Conservation (phyloP, 2,888 invertebrate genomes). For the Myopa tessellatipennis region DNA sequence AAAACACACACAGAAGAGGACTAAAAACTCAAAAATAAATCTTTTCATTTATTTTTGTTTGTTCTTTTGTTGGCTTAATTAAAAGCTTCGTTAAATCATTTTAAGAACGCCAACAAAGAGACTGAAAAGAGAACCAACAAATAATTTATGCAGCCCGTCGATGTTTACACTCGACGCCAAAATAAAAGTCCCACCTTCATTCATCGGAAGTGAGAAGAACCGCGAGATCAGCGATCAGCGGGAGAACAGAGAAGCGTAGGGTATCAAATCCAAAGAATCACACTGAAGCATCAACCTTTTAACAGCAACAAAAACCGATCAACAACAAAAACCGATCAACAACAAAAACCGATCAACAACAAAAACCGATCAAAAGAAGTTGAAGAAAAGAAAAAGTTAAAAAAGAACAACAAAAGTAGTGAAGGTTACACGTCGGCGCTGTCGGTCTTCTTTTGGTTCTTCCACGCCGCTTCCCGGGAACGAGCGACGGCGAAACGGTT, state of each 20-base stretch:
- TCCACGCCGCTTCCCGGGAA: not conserved
- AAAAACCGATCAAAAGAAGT: not conserved
- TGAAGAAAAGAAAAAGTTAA: not conserved
- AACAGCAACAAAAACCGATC: not conserved
- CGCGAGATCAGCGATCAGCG: not conserved
- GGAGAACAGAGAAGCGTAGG: not conserved
- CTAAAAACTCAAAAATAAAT: not conserved
- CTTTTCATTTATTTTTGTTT: not conserved
- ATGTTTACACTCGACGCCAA: slow-evolving; percentile 36
- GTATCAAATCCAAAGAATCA: no score
- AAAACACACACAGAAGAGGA: no score
- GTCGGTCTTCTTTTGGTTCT: not conserved
- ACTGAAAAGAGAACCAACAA: not conserved
- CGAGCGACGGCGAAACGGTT: not conserved
- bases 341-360: not conserved
- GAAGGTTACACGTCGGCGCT: no score
- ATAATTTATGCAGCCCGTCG: slow-evolving; percentile 31
- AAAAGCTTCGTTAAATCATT: slow-evolving; percentile 1
- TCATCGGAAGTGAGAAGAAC: slow-evolving; percentile 1
- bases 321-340: not conserved
- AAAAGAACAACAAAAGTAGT: not conserved
- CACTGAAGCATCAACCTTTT: no score
- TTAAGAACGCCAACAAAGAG: not conserved
- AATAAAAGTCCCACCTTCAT: slow-evolving; percentile 30
- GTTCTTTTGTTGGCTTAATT: not conserved